Conservation (phyloP, 2,888 invertebrate genomes). For the Petrolisthes cinctipes region DNA sequence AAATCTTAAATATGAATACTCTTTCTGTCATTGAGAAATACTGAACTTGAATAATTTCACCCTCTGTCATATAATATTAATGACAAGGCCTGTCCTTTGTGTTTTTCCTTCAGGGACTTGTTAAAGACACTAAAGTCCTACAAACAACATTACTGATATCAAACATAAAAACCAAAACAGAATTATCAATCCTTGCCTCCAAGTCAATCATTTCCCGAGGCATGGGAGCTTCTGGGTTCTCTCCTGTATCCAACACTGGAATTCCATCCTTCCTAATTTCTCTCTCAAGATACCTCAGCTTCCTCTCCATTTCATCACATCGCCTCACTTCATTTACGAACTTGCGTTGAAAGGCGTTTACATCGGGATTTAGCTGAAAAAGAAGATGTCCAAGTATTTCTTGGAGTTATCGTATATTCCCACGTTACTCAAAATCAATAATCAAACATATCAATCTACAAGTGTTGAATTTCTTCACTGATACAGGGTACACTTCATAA, state of each 20-base stretch:
- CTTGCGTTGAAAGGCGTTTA: conserved; percentile 97
- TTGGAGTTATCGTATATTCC: conserved; percentile 52
- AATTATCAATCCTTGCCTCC: conserved; percentile 77
- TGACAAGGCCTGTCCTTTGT: too few species aligned
- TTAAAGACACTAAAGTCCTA: too few species aligned
- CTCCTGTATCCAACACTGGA: conserved; percentile 97
- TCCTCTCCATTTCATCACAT: conserved; percentile 99
- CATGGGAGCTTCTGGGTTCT: conserved; percentile 99
- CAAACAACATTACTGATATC: background rate
- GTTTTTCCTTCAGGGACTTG: too few species aligned
- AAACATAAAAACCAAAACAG: background rate
- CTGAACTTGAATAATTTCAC: background rate
- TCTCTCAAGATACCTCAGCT: conserved; percentile 94
- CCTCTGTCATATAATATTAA: background rate
- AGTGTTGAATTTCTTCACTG: background rate
- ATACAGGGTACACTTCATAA: background rate
- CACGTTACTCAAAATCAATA: background rate
- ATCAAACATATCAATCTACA: background rate
- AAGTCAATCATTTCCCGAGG: conserved; percentile 99
- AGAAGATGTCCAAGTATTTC: background rate
- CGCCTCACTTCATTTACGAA: conserved; percentile 98
- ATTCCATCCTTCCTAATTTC: conserved; percentile 97
- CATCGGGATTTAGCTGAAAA: conserved; percentile 90
- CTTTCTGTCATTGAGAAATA: background rate
- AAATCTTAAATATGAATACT: background rate